A percentile compares a stretch with the other conserved stretches of the same genome.
Conservation (phyloP, 2,888 invertebrate genomes). For the Flexamia atlantica region DNA sequence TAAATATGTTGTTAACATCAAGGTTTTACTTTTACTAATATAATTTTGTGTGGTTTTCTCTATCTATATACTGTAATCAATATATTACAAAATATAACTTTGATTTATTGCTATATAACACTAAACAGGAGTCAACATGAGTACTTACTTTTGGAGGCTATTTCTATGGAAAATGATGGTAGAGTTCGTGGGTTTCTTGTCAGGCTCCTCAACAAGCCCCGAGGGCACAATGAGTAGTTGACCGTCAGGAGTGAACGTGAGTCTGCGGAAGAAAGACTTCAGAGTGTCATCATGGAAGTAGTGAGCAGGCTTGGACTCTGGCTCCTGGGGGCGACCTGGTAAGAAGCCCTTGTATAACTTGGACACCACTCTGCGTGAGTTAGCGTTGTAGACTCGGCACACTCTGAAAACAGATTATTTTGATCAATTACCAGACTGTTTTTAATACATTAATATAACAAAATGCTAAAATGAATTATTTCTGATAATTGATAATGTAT, state of each 20-base stretch:
- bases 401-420: conserved; percentile 65
- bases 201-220: conserved; percentile 84
- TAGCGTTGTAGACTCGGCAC: conserved; percentile 68
- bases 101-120: too few relatives aligned
- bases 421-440: too few relatives aligned
- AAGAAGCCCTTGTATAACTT: conserved; percentile 83
- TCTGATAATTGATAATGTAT: too few relatives aligned
- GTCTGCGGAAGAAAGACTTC: conserved; percentile 94
- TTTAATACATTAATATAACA: too few relatives aligned
- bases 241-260: conserved; percentile 96
- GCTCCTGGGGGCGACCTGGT: conserved; percentile 78
- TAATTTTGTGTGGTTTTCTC: too few relatives aligned
- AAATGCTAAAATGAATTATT: too few relatives aligned
- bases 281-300: conserved; percentile 95
- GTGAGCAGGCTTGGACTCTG: conserved; percentile 81
- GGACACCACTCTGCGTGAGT: conserved; percentile 81
- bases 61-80: too few relatives aligned
- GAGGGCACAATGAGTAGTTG: conserved; percentile 93
- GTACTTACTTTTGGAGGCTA: conserved; percentile 74
- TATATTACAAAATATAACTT: too few relatives aligned
- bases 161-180: conserved; percentile 79
- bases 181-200: conserved; percentile 78
- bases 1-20: too few relatives aligned
- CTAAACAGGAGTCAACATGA: too few relatives aligned
- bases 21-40: too few relatives aligned